Base-by-base conservation (phyloP, 2,888 invertebrate species). In the Pristionchus arcanus region DNA sequence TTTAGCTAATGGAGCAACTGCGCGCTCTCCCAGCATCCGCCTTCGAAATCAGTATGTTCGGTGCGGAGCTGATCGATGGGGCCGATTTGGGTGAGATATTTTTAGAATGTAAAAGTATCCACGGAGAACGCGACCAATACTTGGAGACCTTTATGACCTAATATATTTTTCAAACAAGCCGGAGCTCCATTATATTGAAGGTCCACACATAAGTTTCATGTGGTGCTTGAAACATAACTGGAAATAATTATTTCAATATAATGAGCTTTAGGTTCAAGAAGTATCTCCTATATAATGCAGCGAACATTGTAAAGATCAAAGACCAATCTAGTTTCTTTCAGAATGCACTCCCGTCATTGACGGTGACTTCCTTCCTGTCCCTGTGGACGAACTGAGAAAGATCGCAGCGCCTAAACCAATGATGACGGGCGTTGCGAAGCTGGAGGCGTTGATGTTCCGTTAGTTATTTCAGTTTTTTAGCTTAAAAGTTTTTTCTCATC, bases 11-110 rank as follows among this genome's bases (percentile, higher is more conserved):
- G 13, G 90, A 91, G 19, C 90, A 92, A 31, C 55, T 92, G 16
- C 89, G 91, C 9, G 88, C 90, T 31, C 71, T 92, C 0, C 90
- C 91, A 4, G 92, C 92, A 0, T 90, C 90, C 1, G 91, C 90
- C n/a, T 92, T 92, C 63, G 92, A 87, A 9, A 42, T 71, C 53
- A 42, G 37, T 25, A 68, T 90, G 42, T 84, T 87, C 68, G 59
- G 90, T 15, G 83, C 89, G 3, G 55, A 91, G 16, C 90, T 90
- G 66, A 85, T 81, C 28, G 66, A 77, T 0, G 81, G 63, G 19
- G 77, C 66, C 11, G 89, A 90, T 66, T 28, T 77, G 34, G 83
- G 71, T 63, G 25, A 42, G 81, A 25, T 59, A 16, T n/a, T n/a
- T n/a, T n/a, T n/a, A n/a, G n/a, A n/a, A n/a, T n/a, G n/a, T n/a